A percentile compares a stretch with the other conserved stretches of the same genome.
These are phyloP conservation scores for Drosophila obscura DNA, from an alignment of 1,140 invertebrate species.

Conservation along the genomic window DNA sequence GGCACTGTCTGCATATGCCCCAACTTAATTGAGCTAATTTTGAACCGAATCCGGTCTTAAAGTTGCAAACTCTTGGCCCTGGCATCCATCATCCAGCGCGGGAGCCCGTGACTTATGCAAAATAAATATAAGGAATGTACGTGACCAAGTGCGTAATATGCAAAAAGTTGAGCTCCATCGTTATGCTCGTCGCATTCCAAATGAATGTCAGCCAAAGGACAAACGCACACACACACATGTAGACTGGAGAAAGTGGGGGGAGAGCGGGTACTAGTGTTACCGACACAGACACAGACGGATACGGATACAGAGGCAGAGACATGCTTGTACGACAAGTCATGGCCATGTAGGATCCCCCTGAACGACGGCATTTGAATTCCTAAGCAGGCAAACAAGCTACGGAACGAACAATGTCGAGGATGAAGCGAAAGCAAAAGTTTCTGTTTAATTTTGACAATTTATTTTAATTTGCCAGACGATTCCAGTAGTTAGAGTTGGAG, in stretches of 20 bases:
- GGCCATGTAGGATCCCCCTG: constrained; percentile 56
- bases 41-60: constrained; percentile 32
- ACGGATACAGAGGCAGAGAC: constrained; percentile 1
- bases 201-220: constrained; percentile 81
- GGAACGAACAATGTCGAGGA: not conserved
- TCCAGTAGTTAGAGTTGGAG: constrained; percentile 18
- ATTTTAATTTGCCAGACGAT: constrained; percentile 72
- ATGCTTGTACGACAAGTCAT: constrained; percentile 57
- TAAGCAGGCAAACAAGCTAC: constrained; percentile 57
- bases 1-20: constrained; percentile 53
- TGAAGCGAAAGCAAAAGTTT: constrained; percentile 54
- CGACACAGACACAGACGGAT: too few relatives aligned
- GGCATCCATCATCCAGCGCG: constrained; percentile 4
- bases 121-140: constrained; percentile 74
- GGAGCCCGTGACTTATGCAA: constrained; percentile 70
- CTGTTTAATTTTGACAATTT: constrained; percentile 77
- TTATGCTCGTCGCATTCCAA: constrained; percentile 70
- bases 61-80: constrained; percentile 15
- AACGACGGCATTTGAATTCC: constrained; percentile 68
- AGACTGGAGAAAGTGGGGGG: not conserved
- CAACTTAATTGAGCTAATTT: constrained; percentile 56
- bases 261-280: not conserved
- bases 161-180: constrained; percentile 73
- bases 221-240: constrained; percentile 21
- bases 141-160: constrained; percentile 82